Evolutionary conservation across 2,113 vertebrate species (phyloP).

Genomic region (Sterrhoptilus dennistouni): DNA sequence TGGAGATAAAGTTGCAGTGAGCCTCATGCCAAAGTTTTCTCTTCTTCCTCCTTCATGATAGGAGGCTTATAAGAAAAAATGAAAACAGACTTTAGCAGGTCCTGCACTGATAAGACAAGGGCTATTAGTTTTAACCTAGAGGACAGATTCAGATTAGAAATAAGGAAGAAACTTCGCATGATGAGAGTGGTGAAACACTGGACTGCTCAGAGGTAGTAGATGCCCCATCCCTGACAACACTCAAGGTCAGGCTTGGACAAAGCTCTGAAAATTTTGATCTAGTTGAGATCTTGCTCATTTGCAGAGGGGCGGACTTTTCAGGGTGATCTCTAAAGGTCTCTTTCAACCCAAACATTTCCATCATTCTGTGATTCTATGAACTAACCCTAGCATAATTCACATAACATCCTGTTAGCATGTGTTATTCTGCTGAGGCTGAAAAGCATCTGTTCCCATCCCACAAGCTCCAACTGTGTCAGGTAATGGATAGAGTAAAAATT

Average conservation of each 20-base stretch:
- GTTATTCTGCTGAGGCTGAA: neutral
- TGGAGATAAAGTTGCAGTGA: neutral
- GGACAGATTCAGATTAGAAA: neutral
- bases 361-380: neutral
- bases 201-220: neutral
- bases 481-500: neutral
- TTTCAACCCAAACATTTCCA: neutral
- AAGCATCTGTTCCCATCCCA: neutral
- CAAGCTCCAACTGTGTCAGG: neutral
- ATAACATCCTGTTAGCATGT: neutral
- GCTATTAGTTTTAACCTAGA: neutral
- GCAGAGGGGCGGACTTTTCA: neutral
- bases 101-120: neutral
- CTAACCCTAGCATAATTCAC: neutral
- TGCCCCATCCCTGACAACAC: neutral
- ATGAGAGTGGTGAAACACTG: neutral
- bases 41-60: neutral
- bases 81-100: neutral
- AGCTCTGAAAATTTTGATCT: neutral
- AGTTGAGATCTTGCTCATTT: neutral
- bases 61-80: neutral
- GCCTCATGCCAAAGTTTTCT: neutral
- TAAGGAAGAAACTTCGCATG: neutral
- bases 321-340: neutral
- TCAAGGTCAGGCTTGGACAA: neutral